Evolutionary conservation across 1,140 invertebrate species (phyloP).

Genomic region (Scaptomyza montana): DNA sequence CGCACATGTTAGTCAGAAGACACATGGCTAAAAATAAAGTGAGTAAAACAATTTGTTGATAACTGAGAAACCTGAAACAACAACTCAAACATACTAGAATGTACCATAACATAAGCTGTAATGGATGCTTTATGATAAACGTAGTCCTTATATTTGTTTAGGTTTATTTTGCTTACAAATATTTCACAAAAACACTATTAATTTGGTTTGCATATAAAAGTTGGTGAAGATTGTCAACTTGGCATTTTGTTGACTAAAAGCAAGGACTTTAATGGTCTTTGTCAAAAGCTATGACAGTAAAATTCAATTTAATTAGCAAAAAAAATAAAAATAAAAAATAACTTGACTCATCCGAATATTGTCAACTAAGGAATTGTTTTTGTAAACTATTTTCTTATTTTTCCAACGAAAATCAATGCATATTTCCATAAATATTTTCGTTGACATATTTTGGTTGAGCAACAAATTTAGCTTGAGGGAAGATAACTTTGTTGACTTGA

Average conservation of each 20-base stretch:
- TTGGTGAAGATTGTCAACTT: too few relatives aligned
- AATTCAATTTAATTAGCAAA: neutral
- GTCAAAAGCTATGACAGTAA: neutral
- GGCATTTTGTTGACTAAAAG: too few relatives aligned
- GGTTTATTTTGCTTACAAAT: too few relatives aligned
- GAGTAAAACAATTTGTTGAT: neutral
- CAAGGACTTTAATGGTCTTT: neutral
- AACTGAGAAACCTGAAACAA: neutral
- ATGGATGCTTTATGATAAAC: too few relatives aligned
- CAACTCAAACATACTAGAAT: neutral
- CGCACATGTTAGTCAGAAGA: neutral
- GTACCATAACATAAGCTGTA: too few relatives aligned
- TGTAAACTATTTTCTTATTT: neutral
- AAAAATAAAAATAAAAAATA: neutral
- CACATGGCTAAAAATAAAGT: neutral
- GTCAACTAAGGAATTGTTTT: neutral
- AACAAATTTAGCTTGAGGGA: neutral
- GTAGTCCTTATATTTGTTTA: too few relatives aligned
- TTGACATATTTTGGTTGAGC: neutral
- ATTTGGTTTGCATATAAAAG: too few relatives aligned
- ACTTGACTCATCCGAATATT: too few relatives aligned
- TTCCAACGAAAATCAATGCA: neutral
- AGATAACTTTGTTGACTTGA: slow-evolving; percentile 20
- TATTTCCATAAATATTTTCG: slow-evolving; percentile 7
- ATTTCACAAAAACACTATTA: too few relatives aligned